phyloP scores from a whole-genome alignment of 2,797 vertebrate genomes.

The Luscinia luscinia region DNA sequence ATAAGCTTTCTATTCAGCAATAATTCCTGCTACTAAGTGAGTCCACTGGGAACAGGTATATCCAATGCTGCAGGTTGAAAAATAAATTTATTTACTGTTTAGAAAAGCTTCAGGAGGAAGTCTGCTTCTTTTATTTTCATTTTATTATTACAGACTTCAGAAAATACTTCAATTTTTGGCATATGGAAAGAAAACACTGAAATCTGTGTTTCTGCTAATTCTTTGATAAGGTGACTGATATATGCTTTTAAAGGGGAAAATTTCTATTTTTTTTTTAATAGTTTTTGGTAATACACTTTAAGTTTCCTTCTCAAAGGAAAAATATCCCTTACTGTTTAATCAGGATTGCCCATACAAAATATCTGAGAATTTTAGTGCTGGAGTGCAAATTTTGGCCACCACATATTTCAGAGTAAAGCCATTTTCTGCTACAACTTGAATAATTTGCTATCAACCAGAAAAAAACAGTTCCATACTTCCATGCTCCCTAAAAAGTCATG shows the following conservation, averaged over 20 bases:
- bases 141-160: conserved; percentile 20
- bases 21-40: conserved; percentile 73
- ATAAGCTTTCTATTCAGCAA: conserved; percentile 73
- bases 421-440: neutral
- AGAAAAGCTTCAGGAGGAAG: conserved; percentile 9
- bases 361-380: neutral
- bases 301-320: neutral
- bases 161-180: neutral
- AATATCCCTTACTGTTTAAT: neutral
- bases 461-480: neutral
- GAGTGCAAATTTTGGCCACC: neutral
- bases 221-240: neutral
- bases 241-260: neutral
- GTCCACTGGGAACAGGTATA: conserved; percentile 58
- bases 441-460: neutral
- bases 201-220: neutral
- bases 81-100: conserved; percentile 63
- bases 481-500: neutral
- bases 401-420: neutral
- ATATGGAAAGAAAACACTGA: neutral
- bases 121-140: neutral
- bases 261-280: no score
- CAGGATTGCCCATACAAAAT: rapidly evolving
- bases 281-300: neutral
- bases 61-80: conserved; percentile 58